Base-by-base conservation (phyloP, 2,888 invertebrate genomes). In the Chloromyia formosa region DNA sequence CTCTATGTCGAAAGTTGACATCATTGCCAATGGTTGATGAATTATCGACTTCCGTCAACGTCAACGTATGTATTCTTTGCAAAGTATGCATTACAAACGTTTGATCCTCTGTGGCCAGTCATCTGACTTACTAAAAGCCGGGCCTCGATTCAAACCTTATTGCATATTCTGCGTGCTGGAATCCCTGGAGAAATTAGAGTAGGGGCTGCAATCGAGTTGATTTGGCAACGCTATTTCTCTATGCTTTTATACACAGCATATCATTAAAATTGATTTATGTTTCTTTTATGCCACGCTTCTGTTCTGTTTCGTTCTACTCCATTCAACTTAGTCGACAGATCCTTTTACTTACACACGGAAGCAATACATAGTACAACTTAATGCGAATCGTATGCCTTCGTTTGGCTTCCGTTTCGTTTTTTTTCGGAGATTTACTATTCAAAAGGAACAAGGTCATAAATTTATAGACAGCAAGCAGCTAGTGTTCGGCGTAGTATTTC, bases 211-310 rank as follows among this genome's bases (percentile, higher is more conserved):
- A 7, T 35, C 27, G 2, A 35, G 27, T 35, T 35, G 27, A 53
- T n/a, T 49, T 49, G 49, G 49, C 49, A 49, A 49, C 49, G 12
- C 49, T 10, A 49, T 49, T 3, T 49, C 49, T 49, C 14, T 49
- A n/a, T 54, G 23, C 14, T 69, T 69, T n/a, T 69, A 62, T 40
- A 49, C 49, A 20, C 12, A 27, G 40, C 23, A 71, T 66, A 74
- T 68, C 74, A 74, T 74, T 74, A 74, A 74, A 74, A 74, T 74
- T 74, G 74, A 74, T 74, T 74, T 74, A 74, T 74, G 74, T 22
- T 4, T n/a, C 58, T 74, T 68, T 66, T 42, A 74, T 74, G 74
- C 53, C 49, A 27, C 23, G 27, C 56, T 49, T 49, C 49, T 49
- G 49, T 49, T 49, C 3, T 49, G 16, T 58, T 58, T 18, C 18